Base-by-base conservation (phyloP, 2,113 vertebrate species). In the Drymodes brunneopygia region DNA sequence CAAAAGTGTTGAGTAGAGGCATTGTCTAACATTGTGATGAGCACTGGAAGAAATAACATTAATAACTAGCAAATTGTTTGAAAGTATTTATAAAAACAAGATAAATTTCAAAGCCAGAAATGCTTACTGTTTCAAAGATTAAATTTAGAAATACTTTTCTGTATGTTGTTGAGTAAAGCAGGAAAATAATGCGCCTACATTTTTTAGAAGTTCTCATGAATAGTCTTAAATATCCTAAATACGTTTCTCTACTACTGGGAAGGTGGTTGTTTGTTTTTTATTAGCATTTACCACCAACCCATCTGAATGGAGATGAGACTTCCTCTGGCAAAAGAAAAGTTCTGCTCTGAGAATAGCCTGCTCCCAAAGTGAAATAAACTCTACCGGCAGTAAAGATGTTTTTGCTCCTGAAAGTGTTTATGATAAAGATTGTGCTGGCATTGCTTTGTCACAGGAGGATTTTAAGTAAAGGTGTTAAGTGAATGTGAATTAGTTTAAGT, bases 401-500 rank as follows among this genome's bases (percentile, higher is more conserved):
- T 95, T 91, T 88, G 54, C 78, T 86, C 70, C 62, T 81, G 36
- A 69, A 87, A 69, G 38, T 73, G 84, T 91, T 95, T 89, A 44
- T 85, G 62, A 53, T 65, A 48, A 66, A 72, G 62, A n/a, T 90
- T 77, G 85, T 91, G 17, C 66, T 87, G 71, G 85, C 58, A 54
- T 66, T 88, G 92, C 71, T 83, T 77, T 94, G 81, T 90, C 93
- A 82, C 89, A 47, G 58, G 71, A 86, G 81, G 54, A 31, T 77
- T 62, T 82, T 91, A 88, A 90, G 70, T 58, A 66, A 80, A 82
- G 87, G 66, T 95, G 81, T 82, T 90, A 88, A 91, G 92, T 90
- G 78, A 70, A 87, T 96, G 78, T 66, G 67, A 77, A 90, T 95
- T 94, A 77, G 90, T 86, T 93, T 80, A 94, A 96, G 90, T 75